These are phyloP conservation scores for Caenorhabditis parvicauda DNA, from an alignment of 2,888 invertebrate genomes.

Conservation along the genomic window DNA sequence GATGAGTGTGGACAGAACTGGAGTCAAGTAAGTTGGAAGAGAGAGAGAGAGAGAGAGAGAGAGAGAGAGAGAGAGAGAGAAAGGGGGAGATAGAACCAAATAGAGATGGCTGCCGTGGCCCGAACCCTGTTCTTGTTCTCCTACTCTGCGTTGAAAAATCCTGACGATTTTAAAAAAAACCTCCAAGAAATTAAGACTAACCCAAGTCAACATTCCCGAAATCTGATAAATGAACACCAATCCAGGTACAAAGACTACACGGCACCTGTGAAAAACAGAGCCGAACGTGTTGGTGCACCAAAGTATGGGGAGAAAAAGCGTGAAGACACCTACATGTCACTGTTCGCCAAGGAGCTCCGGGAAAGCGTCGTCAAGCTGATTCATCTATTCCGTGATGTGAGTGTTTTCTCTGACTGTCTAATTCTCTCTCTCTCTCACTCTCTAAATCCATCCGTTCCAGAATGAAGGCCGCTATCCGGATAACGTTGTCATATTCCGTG, in stretches of 20 bases:
- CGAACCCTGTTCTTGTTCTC: too few relatives aligned
- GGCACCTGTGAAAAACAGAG: too few relatives aligned
- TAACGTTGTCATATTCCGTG: slow-evolving; percentile 35
- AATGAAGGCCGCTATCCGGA: slow-evolving; percentile 23
- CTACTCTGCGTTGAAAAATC: too few relatives aligned
- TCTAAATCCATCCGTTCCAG: slow-evolving; percentile 1
- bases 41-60: background rate
- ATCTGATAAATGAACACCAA: too few relatives aligned
- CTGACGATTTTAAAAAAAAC: too few relatives aligned
- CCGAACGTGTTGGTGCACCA: too few relatives aligned
- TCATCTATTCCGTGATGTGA: slow-evolving; percentile 10
- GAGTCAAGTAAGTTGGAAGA: slow-evolving; percentile 22
- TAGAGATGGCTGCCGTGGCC: too few relatives aligned
- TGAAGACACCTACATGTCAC: too few relatives aligned
- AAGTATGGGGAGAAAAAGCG: too few relatives aligned
- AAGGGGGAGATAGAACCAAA: slow-evolving; percentile 15
- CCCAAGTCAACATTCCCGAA: too few relatives aligned
- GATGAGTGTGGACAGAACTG: slow-evolving; percentile 25
- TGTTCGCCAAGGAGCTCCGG: slow-evolving; percentile 16
- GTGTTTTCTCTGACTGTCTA: background rate
- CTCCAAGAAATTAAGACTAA: too few relatives aligned
- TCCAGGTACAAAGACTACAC: too few relatives aligned
- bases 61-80: background rate
- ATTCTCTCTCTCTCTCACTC: background rate
- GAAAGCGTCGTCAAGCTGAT: slow-evolving; percentile 11